Evolutionary conservation across 2,113 vertebrate genomes (phyloP).

Genomic region (Microtus ochrogaster): DNA sequence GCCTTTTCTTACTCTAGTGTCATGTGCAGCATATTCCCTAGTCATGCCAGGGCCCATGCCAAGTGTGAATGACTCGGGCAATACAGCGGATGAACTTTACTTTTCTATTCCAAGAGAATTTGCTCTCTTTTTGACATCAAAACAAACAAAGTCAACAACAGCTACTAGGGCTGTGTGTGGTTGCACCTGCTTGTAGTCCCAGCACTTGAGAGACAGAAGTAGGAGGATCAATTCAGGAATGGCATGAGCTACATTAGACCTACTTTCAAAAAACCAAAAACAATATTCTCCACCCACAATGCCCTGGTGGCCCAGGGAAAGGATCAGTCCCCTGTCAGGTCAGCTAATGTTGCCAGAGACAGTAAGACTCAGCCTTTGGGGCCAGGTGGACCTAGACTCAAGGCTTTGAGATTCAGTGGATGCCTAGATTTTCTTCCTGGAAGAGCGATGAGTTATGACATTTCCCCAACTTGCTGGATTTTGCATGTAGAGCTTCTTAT

Average conservation of each 20-base stretch:
- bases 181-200: neutral
- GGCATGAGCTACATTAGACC: neutral
- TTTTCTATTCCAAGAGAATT: neutral
- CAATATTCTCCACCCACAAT: too few species aligned
- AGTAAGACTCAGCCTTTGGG: too few species aligned
- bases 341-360: neutral
- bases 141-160: neutral
- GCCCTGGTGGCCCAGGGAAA: neutral
- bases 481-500: neutral
- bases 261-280: neutral
- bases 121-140: neutral
- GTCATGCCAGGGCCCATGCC: fast-evolving
- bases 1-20: neutral
- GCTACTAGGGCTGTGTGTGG: neutral
- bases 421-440: neutral
- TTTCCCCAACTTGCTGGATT: neutral
- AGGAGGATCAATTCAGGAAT: neutral
- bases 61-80: too few species aligned
- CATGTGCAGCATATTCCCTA: neutral
- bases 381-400: neutral
- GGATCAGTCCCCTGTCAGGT: neutral
- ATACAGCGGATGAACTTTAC: too few species aligned
- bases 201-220: too few species aligned
- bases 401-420: too few species aligned
- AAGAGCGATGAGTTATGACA: neutral